phyloP scores from a whole-genome alignment of 2,888 invertebrate genomes.

The Epirrhoe alternata region DNA sequence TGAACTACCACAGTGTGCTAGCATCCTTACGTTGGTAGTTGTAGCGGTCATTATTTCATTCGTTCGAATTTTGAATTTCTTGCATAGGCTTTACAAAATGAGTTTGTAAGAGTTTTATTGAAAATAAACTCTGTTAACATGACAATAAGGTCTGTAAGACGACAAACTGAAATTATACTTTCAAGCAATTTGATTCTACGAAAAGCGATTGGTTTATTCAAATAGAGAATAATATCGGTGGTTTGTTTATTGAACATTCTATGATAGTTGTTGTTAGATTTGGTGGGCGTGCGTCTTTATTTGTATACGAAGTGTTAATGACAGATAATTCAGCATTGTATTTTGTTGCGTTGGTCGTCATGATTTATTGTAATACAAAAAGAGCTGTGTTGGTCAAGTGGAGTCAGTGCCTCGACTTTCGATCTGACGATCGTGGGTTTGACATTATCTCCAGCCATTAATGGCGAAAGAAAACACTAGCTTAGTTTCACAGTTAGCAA shows the following conservation, averaged over 20 bases:
- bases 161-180: conserved; percentile 30
- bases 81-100: conserved; percentile 32
- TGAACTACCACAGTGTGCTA: neutral
- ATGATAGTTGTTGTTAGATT: conserved; percentile 63
- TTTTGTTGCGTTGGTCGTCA: conserved; percentile 9
- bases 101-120: conserved; percentile 5
- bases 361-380: too few relatives aligned
- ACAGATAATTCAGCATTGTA: conserved; percentile 49
- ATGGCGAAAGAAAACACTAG: too few relatives aligned
- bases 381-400: too few relatives aligned
- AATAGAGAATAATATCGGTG: conserved; percentile 48
- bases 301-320: conserved; percentile 63
- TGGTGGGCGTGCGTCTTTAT: conserved; percentile 56
- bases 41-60: conserved; percentile 73
- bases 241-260: conserved; percentile 64
- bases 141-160: neutral
- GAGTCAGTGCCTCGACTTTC: too few relatives aligned
- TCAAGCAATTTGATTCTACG: conserved; percentile 58
- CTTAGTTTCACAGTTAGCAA: too few relatives aligned
- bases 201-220: conserved; percentile 58
- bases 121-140: conserved; percentile 38
- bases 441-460: too few relatives aligned
- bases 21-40: conserved; percentile 49
- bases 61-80: conserved; percentile 72
- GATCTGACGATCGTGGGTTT: too few relatives aligned